A percentile compares a stretch with the other conserved stretches of the same genome.
phyloP scores from a whole-genome alignment of 2,113 vertebrate genomes.

The Coregonus clupeaformis region DNA sequence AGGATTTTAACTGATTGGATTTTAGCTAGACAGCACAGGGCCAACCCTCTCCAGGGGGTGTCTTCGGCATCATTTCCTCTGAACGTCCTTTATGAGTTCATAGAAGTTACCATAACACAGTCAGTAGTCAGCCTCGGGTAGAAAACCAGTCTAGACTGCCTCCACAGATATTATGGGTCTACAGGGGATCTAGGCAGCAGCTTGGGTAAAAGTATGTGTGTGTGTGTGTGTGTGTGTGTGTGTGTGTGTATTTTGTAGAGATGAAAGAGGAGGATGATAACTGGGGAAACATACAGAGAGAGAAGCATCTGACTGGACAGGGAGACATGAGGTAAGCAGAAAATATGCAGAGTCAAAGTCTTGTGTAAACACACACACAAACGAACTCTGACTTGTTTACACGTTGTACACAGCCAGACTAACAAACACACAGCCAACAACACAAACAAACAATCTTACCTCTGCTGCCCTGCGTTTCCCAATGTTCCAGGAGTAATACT shows the following conservation, averaged over 20 bases:
- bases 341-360: slow-evolving; percentile 41
- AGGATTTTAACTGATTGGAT: too few relatives aligned
- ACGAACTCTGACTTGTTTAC: neutral
- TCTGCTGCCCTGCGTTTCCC: slow-evolving; percentile 95
- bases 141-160: too few relatives aligned
- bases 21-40: too few relatives aligned
- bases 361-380: slow-evolving; percentile 6
- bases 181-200: slow-evolving; percentile 7
- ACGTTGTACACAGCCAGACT: neutral
- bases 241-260: slow-evolving; percentile 16
- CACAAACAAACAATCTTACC: slow-evolving; percentile 71
- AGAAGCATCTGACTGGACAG: slow-evolving; percentile 33
- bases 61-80: too few relatives aligned
- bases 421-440: neutral
- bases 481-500: slow-evolving; percentile 97
- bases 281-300: slow-evolving; percentile 24
- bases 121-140: too few relatives aligned
- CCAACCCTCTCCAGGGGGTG: too few relatives aligned
- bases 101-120: too few relatives aligned
- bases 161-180: too few relatives aligned
- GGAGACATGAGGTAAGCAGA: slow-evolving; percentile 48
- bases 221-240: too few relatives aligned
- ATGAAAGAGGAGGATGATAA: slow-evolving; percentile 30
- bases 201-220: neutral
- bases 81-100: too few relatives aligned